Base-by-base conservation (phyloP, 1,140 invertebrate species). In the Ganaspis sp. region DNA sequence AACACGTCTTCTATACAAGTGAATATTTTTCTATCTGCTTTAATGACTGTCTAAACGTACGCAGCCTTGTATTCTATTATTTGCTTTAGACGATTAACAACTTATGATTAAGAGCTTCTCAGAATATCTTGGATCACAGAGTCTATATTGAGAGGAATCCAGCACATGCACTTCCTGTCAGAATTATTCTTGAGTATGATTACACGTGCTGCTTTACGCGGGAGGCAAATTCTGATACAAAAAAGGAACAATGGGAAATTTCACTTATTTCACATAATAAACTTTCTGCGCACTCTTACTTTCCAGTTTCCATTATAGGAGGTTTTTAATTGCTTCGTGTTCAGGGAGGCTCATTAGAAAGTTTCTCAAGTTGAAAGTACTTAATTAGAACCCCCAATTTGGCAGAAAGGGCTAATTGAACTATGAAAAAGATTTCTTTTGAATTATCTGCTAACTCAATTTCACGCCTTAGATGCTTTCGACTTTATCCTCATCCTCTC, bases 181-280 rank as follows among this genome's bases (percentile, higher is more conserved):
- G 53, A 21, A 21, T 23, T 58, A 23, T 12, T 58, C 21, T 21
- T 23, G 6, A 12, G 23, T 29, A 26, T 64, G 26, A 29, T 29
- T 29, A n/a, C 58, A 64, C 23, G 58, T n/a, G 19, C 54, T 64
- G 4, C 12, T 26, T 11, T 29, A 11, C n/a, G 58, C 58, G 58
- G 26, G 58, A 29, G 58, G 23, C 29, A 64, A 29, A 64, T 34
- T 34, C 12, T 15, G 21, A 26, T n/a, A 64, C 23, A 64, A 64
- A 34, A 64, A 64, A 29, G 58, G 58, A 64, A 64, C 58, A 64
- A 64, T 64, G 15, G 23, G n/a, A 29, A 64, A 64, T 64, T 64
- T 64, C 58, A 64, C 58, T 64, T 64, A 64, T 29, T 64, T 64
- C 58, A 5, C 58, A 64, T 29, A 64, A 29, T 64, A 64, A 29